Base-by-base conservation (phyloP, 1,140 invertebrate genomes). In the Caenorhabditis brenneri region DNA sequence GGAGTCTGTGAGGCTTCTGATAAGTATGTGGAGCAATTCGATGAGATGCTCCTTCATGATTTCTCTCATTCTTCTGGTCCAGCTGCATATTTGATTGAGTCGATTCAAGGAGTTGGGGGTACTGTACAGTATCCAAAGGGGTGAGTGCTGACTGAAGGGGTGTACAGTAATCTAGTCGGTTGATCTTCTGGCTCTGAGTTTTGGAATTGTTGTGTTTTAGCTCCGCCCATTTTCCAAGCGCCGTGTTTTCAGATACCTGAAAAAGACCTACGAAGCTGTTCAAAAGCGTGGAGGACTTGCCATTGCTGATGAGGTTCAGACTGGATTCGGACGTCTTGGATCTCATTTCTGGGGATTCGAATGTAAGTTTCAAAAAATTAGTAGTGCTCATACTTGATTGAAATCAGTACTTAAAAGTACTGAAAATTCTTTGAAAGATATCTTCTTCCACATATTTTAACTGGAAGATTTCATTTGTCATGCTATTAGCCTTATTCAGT, bases 271-370 rank as follows among this genome's bases (percentile, higher is more conserved):
- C 88, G 93, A 95, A n/a, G 88, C 95, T 33, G 93, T 98, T 0
- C 93, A 94, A 69, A 92, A 93, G 39, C 93, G 94, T 88, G 96
- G 96, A 33, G 97, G 96, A 15, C 80, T 99, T 0, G 96, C 94
- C 88, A 94, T 99, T 83, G 93, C 95, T 7, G 97, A 99, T 92
- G 97, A 99, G 92, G 95, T 98, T 1, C 97, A 98, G 92, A 96
- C 96, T 33, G 97, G 97, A 16, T 98, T 99, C 91, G 97, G 96
- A 0, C 92, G 97, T 85, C 96, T 95, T 0, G 97, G 97, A 0
- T 94, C 95, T 60, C 93, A 96, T 88, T 98, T 95, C 91, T 99
- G 97, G 97, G 96, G 96, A 1, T 99, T 98, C 91, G 92, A 98
- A 91, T 92, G 91, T 81, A 24, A 81, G 84, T 53, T 27, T 78